Base-by-base conservation (phyloP, 2,888 invertebrate species). In the Nymphalis urticae region DNA sequence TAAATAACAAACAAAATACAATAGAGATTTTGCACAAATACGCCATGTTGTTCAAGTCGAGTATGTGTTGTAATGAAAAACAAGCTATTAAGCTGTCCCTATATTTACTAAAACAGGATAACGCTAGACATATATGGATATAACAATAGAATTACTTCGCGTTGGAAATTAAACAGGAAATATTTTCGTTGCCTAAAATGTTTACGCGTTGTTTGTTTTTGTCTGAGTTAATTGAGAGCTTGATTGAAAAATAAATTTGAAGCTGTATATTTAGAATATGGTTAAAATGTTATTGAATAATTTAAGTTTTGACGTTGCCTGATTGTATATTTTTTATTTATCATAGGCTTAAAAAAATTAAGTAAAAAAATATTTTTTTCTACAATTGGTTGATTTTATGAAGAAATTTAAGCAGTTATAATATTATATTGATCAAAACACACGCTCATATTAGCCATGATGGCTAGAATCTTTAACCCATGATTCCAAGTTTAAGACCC, bases 41-140 rank as follows among this genome's bases (percentile, higher is more conserved):
- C 21, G 56, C 56, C 64, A 64, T 69, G 9, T 8, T 62, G 63
- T 42, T 42, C 58, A 3, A 10, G 10, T 19, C 21, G 42, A 48
- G 36, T 50, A 53, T 13, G 16, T 27, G 48, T 47, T 17, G 54
- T 47, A 64, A 61, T 62, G 64, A 61, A 19, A 54, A 21, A 42
- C 42, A 58, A 36, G 7, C 51, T 62, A 36, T 51, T 36, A 48
- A 24, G 19, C 51, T 10, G 27, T 19, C 17, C 50, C 10, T 48
- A 48, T 51, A 19, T 62, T 24, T 36, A 51, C 48, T 62, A 19
- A 51, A 32, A 51, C 16, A 36, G n/a, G n/a, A 32, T 17, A 50
- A 54, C 63, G 59, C 13, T 47, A 71, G 48, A n/a, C 36, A 16
- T 42, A 65, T 63, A 54, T 71, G 70, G 70, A 71, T 19, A 58